phyloP scores from a whole-genome alignment of 2,113 vertebrate species.

The Nyctereutes procyonoides region DNA sequence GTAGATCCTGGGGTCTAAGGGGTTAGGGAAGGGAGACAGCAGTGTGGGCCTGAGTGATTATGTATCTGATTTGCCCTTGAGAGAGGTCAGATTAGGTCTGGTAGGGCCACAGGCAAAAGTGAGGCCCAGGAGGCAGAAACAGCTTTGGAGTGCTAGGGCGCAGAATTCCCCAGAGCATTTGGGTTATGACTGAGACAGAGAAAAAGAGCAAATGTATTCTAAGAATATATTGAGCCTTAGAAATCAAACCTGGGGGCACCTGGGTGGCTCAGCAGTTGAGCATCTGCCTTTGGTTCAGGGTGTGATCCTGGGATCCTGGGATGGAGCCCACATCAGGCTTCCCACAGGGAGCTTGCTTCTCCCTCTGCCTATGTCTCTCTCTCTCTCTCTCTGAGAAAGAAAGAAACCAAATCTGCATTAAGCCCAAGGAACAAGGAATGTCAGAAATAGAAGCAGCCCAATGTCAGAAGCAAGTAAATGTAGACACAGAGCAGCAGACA shows the following conservation, averaged over 20 bases:
- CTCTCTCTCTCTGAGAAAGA: no score
- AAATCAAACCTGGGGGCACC: background rate
- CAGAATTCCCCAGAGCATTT: background rate
- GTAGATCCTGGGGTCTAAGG: background rate
- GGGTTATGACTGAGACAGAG: background rate
- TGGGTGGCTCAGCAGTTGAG: no score
- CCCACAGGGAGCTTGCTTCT: no score
- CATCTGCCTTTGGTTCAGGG: no score
- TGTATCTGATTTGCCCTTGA: background rate
- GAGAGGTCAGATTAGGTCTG: background rate
- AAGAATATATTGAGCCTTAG: background rate
- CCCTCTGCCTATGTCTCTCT: no score
- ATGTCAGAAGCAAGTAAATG: background rate
- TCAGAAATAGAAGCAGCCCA: background rate
- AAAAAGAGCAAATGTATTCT: background rate
- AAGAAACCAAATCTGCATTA: background rate
- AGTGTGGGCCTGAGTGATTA: background rate
- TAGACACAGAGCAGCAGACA: background rate
- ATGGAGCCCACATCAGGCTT: no score
- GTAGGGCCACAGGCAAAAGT: background rate
- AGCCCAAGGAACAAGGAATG: constrained; percentile 15
- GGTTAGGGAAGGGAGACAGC: background rate
- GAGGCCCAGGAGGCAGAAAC: background rate
- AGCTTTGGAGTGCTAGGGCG: background rate
- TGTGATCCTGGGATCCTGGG: no score